Conservation (phyloP, 2,888 invertebrate genomes). For the Cephalotes varians region DNA sequence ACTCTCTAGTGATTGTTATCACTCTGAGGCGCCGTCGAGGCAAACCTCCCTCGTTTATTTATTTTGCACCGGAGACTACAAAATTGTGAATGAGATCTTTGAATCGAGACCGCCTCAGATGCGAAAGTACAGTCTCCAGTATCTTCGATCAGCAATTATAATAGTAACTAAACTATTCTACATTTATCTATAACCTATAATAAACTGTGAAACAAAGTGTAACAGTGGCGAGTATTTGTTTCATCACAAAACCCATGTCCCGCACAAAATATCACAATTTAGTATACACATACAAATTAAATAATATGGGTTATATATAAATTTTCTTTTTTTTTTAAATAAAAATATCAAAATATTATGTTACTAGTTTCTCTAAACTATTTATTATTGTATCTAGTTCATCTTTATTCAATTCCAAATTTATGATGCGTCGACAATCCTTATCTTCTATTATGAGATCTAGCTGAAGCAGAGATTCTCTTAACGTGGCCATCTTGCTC, state of each 20-base stretch:
- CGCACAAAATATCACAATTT: neutral
- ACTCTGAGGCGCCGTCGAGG: slow-evolving; percentile 76
- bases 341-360: slow-evolving; percentile 5
- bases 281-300: neutral
- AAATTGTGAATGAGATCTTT: slow-evolving; percentile 73
- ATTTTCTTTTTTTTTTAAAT: neutral
- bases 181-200: slow-evolving; percentile 86
- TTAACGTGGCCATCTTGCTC: slow-evolving; percentile 86
- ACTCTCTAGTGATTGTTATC: slow-evolving; percentile 68
- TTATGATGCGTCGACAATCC: slow-evolving; percentile 71
- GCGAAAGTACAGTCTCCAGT: slow-evolving; percentile 81
- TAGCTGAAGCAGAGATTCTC: slow-evolving; percentile 86
- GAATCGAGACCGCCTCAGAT: slow-evolving; percentile 77
- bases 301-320: neutral
- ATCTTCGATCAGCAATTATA: slow-evolving; percentile 85
- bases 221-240: slow-evolving; percentile 69
- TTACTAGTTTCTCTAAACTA: slow-evolving; percentile 73
- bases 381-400: slow-evolving; percentile 82
- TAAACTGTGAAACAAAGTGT: slow-evolving; percentile 86
- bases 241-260: slow-evolving; percentile 32
- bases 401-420: slow-evolving; percentile 80
- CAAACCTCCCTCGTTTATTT: slow-evolving; percentile 69
- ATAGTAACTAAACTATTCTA: slow-evolving; percentile 86
- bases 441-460: slow-evolving; percentile 82
- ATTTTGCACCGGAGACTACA: slow-evolving; percentile 62